Percentiles rank a stretch among this genome's conserved stretches.
These are phyloP conservation scores for Cephus spinipes DNA, from an alignment of 2,888 invertebrate species.

Conservation along the genomic window DNA sequence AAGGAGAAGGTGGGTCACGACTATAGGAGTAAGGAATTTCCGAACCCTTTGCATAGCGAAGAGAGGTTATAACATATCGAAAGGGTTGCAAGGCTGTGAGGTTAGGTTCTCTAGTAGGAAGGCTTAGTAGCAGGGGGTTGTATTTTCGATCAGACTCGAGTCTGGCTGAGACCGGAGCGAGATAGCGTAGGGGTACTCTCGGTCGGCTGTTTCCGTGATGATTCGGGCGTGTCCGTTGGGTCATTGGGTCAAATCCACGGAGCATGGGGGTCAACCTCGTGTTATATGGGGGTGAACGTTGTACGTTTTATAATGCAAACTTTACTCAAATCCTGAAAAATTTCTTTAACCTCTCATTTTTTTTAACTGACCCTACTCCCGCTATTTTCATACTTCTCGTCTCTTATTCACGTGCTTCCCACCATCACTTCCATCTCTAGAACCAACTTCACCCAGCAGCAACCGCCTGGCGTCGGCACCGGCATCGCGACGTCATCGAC, in stretches of 20 bases:
- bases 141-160: constrained; percentile 6
- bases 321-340: constrained; percentile 31
- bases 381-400: neutral
- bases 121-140: constrained; percentile 11
- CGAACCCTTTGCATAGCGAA: too few species aligned
- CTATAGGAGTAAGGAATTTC: too few species aligned
- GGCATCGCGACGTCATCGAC: too few species aligned
- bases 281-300: constrained; percentile 35
- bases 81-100: neutral
- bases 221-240: constrained; percentile 57
- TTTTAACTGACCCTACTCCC: neutral
- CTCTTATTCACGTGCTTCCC: too few species aligned
- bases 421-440: too few species aligned
- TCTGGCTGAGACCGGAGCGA: constrained; percentile 16
- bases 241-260: constrained; percentile 64
- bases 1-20: too few species aligned
- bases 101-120: constrained; percentile 9
- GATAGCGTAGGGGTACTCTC: constrained; percentile 25
- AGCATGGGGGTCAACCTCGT: constrained; percentile 51
- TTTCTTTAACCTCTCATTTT: too few species aligned
- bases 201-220: constrained; percentile 52
- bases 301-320: constrained; percentile 53
- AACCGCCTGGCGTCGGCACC: too few species aligned
- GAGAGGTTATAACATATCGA: too few species aligned
- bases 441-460: too few species aligned